phyloP scores from a whole-genome alignment of 2,113 vertebrate species.

The Cervus canadensis region DNA sequence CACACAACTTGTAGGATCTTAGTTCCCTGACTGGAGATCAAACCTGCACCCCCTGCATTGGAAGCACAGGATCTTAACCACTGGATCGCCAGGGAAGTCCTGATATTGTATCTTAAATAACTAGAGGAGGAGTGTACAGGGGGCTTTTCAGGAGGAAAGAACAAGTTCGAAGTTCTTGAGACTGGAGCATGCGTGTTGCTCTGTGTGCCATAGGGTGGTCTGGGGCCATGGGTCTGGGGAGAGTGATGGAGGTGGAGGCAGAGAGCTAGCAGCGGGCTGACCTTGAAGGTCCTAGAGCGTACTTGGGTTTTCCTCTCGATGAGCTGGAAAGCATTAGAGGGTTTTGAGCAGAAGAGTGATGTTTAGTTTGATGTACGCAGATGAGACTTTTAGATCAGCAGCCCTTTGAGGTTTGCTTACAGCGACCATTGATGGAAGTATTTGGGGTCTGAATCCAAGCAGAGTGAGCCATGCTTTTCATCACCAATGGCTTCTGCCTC shows the following conservation, averaged over 20 bases:
- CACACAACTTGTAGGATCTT: neutral
- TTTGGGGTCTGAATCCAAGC: neutral
- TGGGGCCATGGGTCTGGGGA: fast-evolving
- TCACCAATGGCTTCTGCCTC: neutral
- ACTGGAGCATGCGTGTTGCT: neutral
- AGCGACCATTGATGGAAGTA: neutral
- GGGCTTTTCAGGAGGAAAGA: neutral
- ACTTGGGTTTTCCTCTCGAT: neutral
- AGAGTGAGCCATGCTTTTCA: neutral
- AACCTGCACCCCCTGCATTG: neutral
- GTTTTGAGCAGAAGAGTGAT: neutral
- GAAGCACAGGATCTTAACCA: neutral
- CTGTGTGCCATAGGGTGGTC: neutral
- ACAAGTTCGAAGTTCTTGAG: too few relatives aligned
- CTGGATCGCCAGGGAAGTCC: neutral
- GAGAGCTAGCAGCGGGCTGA: neutral
- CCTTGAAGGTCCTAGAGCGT: neutral
- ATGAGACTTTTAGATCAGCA: neutral
- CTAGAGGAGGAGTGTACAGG: neutral
- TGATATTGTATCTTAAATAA: neutral
- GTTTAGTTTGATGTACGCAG: neutral
- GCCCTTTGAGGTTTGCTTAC: neutral
- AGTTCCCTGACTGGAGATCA: neutral
- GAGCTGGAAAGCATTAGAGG: neutral
- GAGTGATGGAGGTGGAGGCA: neutral